phyloP scores from a whole-genome alignment of 2,797 vertebrate genomes.

The Lerista edwardsae region DNA sequence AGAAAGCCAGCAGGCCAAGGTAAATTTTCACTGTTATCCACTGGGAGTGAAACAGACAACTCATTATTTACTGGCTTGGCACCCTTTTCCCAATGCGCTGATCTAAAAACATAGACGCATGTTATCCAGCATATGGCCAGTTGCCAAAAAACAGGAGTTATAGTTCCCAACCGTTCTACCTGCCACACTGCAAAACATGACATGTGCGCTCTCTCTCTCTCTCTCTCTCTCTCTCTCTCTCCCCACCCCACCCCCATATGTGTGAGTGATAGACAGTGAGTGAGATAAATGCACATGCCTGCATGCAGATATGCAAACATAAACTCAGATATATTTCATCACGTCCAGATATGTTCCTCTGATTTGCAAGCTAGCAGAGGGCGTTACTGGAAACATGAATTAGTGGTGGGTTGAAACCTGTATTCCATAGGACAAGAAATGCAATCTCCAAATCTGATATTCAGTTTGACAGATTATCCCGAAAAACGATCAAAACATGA shows the following conservation, averaged over 20 bases:
- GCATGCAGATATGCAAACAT: background rate
- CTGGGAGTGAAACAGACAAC: constrained; percentile 14
- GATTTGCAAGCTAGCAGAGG: constrained; percentile 34
- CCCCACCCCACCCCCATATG: no score
- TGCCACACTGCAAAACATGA: background rate
- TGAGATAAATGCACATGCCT: background rate
- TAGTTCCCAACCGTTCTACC: constrained; percentile 11
- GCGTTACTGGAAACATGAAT: constrained; percentile 30
- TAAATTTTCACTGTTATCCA: constrained; percentile 22
- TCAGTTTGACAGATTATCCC: constrained; percentile 49
- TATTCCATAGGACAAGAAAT: constrained; percentile 40
- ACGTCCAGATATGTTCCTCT: constrained; percentile 22
- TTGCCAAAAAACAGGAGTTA: constrained; percentile 30
- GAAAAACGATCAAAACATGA: constrained; percentile 67
- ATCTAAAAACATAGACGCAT: constrained; percentile 20
- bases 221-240: no score
- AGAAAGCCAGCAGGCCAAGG: background rate
- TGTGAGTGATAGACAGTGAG: background rate
- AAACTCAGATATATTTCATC: background rate
- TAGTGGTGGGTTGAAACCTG: constrained; percentile 50
- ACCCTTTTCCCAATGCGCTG: background rate
- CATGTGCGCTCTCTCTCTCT: background rate
- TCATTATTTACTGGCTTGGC: constrained; percentile 22
- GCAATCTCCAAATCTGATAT: constrained; percentile 51
- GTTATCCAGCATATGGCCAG: background rate